Evolutionary conservation across 1,140 invertebrate species (phyloP).

Genomic region (Drosophila repletoides): DNA sequence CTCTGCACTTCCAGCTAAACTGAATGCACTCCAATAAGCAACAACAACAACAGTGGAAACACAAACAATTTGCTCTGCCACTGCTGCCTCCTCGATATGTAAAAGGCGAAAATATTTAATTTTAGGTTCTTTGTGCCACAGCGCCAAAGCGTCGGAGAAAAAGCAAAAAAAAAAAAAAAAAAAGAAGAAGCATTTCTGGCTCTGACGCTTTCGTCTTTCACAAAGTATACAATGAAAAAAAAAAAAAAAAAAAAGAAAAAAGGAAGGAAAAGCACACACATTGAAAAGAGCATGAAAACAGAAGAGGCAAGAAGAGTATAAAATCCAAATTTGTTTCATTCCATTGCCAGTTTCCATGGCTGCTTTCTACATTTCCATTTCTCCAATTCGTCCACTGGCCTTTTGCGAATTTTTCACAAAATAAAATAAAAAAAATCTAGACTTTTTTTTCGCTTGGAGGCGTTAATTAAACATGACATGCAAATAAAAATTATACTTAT

Average conservation of each 20-base stretch:
- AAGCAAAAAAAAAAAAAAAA: conserved; percentile 23
- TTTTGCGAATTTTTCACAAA: conserved; percentile 53
- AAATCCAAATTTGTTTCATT: conserved; percentile 77
- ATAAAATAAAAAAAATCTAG: conserved; percentile 5
- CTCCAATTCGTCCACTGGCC: conserved; percentile 39
- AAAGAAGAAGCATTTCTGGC: conserved; percentile 37
- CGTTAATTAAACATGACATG: conserved; percentile 79
- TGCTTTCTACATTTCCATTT: conserved; percentile 42
- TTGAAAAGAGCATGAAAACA: conserved; percentile 14
- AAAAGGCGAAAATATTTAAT: conserved; percentile 81
- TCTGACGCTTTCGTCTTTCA: conserved; percentile 66
- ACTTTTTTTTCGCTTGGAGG: conserved; percentile 42
- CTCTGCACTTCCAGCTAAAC: conserved; percentile 42
- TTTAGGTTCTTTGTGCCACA: conserved; percentile 76
- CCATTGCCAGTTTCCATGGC: conserved; percentile 73
- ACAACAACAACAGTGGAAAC: conserved; percentile 20
- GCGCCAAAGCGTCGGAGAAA: conserved; percentile 42
- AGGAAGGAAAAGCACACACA: not conserved
- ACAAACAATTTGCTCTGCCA: conserved; percentile 67
- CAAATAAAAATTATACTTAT: conserved; percentile 75
- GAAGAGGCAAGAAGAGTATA: conserved; percentile 31
- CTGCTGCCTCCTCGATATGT: conserved; percentile 75
- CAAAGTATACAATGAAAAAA: conserved; percentile 67
- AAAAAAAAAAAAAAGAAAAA: not conserved
- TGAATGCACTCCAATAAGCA: conserved; percentile 60